Evolutionary conservation across 2,113 vertebrate genomes (phyloP).

Genomic region (Pelvicachromis taeniatus): DNA sequence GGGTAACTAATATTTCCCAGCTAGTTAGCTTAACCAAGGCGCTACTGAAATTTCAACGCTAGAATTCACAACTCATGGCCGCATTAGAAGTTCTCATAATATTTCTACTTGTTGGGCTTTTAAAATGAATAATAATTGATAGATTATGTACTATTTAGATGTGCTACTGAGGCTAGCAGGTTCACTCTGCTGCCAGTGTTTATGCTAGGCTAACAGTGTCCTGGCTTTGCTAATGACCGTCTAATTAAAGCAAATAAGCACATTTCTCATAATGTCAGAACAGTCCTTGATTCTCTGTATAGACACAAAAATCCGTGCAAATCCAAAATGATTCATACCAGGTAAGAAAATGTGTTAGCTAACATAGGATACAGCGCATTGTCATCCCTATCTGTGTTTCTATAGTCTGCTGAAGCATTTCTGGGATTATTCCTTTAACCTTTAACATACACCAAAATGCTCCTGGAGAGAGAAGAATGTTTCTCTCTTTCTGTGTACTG

Average conservation of each 20-base stretch:
- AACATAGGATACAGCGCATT: background rate
- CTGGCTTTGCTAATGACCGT: background rate
- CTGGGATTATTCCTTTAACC: background rate
- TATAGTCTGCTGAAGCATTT: background rate
- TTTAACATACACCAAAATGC: background rate
- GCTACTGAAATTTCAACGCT: background rate
- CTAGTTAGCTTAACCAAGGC: background rate
- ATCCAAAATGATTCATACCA: background rate
- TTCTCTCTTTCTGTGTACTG: background rate
- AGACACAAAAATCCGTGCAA: background rate
- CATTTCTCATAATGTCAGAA: background rate
- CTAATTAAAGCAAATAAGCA: background rate
- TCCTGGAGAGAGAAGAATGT: background rate
- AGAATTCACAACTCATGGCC: background rate
- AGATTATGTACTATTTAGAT: background rate
- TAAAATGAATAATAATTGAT: background rate
- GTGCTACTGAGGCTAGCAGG: background rate
- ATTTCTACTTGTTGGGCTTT: background rate
- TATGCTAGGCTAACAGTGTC: background rate
- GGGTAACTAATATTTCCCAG: background rate
- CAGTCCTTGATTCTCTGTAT: background rate
- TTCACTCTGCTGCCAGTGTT: background rate
- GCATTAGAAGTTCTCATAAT: background rate
- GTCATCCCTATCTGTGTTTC: background rate
- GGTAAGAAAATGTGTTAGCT: background rate